These are phyloP conservation scores for Trididemnum nubilum DNA, from an alignment of 23 tunicate genomes.

Conservation along the genomic window DNA sequence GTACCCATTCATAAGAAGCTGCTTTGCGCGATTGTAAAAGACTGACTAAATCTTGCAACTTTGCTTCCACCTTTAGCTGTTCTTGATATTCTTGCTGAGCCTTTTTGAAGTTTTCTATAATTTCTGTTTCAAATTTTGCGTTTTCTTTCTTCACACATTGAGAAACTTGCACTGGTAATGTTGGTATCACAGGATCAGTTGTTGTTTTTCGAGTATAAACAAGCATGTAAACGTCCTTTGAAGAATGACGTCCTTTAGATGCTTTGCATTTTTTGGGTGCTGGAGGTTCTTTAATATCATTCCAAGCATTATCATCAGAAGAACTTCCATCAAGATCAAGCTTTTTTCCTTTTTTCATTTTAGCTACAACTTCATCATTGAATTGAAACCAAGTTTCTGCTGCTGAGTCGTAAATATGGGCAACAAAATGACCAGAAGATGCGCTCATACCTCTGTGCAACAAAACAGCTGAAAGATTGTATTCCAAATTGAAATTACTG, in stretches of 20 bases:
- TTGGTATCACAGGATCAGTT: too few relatives aligned
- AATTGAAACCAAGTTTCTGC: slow-evolving; percentile 62
- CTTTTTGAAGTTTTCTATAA: background rate
- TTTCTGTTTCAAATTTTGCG: slow-evolving; percentile 13
- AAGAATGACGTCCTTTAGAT: slow-evolving; percentile 60
- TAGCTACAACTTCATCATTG: slow-evolving; percentile 78
- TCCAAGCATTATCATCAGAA: slow-evolving; percentile 21
- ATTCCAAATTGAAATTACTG: background rate
- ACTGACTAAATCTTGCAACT: slow-evolving; percentile 24
- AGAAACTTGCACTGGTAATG: slow-evolving; percentile 37
- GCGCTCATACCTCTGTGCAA: slow-evolving; percentile 86
- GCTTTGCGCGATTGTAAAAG: background rate
- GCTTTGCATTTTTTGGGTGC: slow-evolving; percentile 47
- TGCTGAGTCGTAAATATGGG: slow-evolving; percentile 61
- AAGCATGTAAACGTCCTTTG: slow-evolving; percentile 91
- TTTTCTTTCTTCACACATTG: slow-evolving; percentile 61
- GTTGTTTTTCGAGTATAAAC: slow-evolving; percentile 51
- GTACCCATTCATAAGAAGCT: slow-evolving; percentile 47
- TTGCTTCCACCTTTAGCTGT: slow-evolving; percentile 1
- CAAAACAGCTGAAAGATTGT: slow-evolving; percentile 79
- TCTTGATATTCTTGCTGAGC: slow-evolving; percentile 32
- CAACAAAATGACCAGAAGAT: slow-evolving; percentile 83
- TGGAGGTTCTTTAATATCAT: slow-evolving; percentile 15
- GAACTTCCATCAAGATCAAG: slow-evolving; percentile 54
- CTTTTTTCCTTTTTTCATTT: slow-evolving; percentile 69